Base-by-base conservation (phyloP, 2,113 vertebrate species). In the Ahaetulla prasina region DNA sequence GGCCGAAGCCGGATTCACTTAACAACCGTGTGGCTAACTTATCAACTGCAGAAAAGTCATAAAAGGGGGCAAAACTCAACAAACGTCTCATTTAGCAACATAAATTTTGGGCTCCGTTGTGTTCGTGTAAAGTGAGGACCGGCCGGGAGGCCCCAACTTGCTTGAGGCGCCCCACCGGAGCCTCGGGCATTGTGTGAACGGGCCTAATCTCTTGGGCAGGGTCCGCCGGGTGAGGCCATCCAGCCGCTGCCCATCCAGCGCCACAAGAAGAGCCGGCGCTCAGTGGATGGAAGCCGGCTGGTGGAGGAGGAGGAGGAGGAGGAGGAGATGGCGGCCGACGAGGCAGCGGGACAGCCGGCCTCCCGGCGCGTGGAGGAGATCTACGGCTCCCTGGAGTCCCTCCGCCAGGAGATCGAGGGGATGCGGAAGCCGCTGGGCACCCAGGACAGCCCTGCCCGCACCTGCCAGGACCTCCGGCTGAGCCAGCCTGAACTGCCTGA, bases 331-430 rank as follows among this genome's bases (percentile, higher is more conserved):
- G 97, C 0, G 95, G 49, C 92, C 4, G 92, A 98, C 0, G 91
- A 90, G 0, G 99, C 99, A 54, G 98, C 96, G 95, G 99, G 99
- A 96, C 96, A 98, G 96, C 98, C 99, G 97, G 99, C 98, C 97
- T 99, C 98, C 0, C 98, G 99, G 0, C 99, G 99, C 96, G 99
- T 99, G 99, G 99, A 99, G 97, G 99, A 99, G 95, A 98, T 99
- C 93, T 99, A 99, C 0, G 99, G 99, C 91, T 99, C 99, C 0
- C 98, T 99, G 89, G 99, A 99, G 95, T 99, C 99, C 3, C 96
- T 99, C 2, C 99, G 99, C 95, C 97, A 98, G 96, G 99, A 99
- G 98, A 99, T 99, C 0, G 99, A 99, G 96, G 99, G 99, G 96
- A 99, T 99, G 99, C 99, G 99, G 94, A 98, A 99, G 94, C 99